Conservation (phyloP, 2,113 vertebrate species). For the Neolamprologus sp. region DNA sequence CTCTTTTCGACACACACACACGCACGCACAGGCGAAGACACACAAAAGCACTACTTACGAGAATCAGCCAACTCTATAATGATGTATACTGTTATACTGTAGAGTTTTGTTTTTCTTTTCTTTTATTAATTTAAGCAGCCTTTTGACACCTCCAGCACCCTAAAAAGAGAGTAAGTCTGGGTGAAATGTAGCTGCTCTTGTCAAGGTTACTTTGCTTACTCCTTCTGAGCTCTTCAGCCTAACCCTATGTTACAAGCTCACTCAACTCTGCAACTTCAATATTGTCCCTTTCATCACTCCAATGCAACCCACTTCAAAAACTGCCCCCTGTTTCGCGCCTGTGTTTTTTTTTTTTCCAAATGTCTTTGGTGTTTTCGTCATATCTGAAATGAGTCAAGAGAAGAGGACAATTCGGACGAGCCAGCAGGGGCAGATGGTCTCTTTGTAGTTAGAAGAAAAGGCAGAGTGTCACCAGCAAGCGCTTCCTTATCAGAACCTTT, state of each 20-base stretch:
- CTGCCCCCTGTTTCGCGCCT: background rate
- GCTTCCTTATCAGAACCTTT: conserved; percentile 39
- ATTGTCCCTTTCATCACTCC: background rate
- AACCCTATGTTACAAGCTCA: background rate
- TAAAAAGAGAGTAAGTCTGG: background rate
- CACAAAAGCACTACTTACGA: background rate
- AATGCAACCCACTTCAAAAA: conserved; percentile 5
- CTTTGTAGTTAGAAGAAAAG: conserved; percentile 39
- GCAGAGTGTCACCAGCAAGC: conserved; percentile 23
- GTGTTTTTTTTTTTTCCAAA: background rate
- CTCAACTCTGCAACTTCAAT: background rate
- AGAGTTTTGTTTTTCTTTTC: background rate
- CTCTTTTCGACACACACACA: background rate
- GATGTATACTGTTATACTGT: background rate
- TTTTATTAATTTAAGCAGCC: background rate
- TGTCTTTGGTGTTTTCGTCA: conserved; percentile 9
- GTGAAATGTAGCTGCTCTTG: background rate
- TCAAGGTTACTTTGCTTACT: conserved; percentile 7
- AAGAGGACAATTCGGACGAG: conserved; percentile 1
- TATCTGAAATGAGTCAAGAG: conserved; percentile 14
- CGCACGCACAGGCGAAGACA: background rate
- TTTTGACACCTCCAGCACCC: background rate
- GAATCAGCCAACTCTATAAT: background rate
- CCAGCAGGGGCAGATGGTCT: background rate
- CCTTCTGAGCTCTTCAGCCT: background rate